These are phyloP conservation scores for Portunus trituberculatus DNA, from an alignment of 1,140 invertebrate species.

Conservation along the genomic window DNA sequence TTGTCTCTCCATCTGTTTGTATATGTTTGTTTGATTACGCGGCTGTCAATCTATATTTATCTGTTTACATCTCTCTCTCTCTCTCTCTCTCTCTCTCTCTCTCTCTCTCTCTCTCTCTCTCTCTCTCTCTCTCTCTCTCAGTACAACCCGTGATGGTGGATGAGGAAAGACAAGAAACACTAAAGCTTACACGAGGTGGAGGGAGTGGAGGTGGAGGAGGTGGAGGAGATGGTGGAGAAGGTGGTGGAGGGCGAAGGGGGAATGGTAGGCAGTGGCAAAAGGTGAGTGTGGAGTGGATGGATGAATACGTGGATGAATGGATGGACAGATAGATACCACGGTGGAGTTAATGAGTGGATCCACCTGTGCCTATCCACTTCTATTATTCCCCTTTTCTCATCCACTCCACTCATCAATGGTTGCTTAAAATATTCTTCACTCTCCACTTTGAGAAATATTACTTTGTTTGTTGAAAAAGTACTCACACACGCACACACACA, in stretches of 20 bases:
- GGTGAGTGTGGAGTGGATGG: not conserved
- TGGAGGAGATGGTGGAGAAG: not conserved
- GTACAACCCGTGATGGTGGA: not conserved
- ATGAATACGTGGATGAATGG: not conserved
- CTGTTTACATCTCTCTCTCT: no score
- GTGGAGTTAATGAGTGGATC: no score
- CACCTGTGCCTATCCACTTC: no score
- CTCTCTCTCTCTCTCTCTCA: not conserved
- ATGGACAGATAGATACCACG: not conserved
- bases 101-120: not conserved
- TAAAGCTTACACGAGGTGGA: not conserved
- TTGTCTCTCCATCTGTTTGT: no score
- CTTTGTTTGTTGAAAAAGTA: not conserved
- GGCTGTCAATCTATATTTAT: no score
- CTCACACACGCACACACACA: slow-evolving; percentile 29
- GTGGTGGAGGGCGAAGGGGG: not conserved
- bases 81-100: no score
- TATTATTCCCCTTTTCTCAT: no score
- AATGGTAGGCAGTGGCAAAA: not conserved
- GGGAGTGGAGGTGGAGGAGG: not conserved
- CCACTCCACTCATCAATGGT: no score
- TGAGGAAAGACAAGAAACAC: not conserved
- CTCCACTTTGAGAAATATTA: no score
- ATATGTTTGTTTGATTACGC: no score
- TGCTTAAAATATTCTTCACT: no score